Evolutionary conservation across 2,888 invertebrate species (phyloP), one percentile per base, ranked within the genome.

Genomic region (Aphelenchoides bicaudatus): DNA sequence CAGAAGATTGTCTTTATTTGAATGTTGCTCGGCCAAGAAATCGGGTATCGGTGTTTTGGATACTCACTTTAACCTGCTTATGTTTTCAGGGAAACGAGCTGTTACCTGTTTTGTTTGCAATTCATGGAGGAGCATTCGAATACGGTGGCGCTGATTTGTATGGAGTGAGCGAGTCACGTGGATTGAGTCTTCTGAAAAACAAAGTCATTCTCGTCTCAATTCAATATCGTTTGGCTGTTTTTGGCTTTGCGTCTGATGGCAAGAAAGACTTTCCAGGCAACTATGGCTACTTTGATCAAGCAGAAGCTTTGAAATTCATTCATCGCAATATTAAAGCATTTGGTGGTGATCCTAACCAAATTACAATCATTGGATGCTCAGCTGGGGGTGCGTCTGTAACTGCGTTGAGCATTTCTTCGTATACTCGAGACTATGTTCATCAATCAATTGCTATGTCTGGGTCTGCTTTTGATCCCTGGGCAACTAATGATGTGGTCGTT

Each of bases 161-260:
- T 28, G 53, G 16, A 23, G 6, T 21, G n/a, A 16, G 8, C 21
- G 19, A 10, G 8, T 34, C 23, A 6, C 16, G 29, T 6, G 39
- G 27, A 13, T 19, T 13, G 58, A 56, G 16, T 25, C 31, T 64
- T 25, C 48, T 56, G 4, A 31, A 38, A 2, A 39, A 38, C 27
- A 66, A 56, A 21, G 51, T 71, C 23, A 58, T 70, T 38, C 58
- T 70, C 29, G 71, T 72, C 6, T 53, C 65, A 23, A 58, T 71
- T 28, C 66, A 70, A 37, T 72, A 70, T 39, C 58, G 70, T 6
- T 50, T 70, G 16, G 71, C 62, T 10, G 53, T 63, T 19, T 43
- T 63, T n/a, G 61, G 59, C 62, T 43, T 43, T 43, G 43, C 43
- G 25, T 43, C 43, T 19, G 43, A 43, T 25, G 43, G 43, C 43